Evolutionary conservation across 2,888 invertebrate genomes (phyloP).

Genomic region (Hypsopygia costalis): DNA sequence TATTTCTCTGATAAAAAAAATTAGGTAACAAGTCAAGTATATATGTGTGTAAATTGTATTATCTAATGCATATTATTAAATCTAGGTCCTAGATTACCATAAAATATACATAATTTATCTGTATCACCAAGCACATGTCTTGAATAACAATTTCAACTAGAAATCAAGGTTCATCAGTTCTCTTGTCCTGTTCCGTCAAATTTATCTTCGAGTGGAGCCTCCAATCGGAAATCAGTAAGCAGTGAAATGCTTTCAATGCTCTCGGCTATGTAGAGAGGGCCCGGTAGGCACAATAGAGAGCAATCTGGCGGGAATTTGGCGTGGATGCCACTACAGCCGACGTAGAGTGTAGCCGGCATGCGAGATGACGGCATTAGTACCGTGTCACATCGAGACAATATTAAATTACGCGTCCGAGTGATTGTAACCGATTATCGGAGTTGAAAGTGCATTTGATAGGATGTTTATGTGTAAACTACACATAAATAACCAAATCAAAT

Average conservation of each 20-base stretch:
- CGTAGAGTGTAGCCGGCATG: slow-evolving; percentile 9
- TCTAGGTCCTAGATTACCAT: too few relatives aligned
- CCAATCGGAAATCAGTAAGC: slow-evolving; percentile 61
- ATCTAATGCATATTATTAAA: too few relatives aligned
- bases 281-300: slow-evolving; percentile 63
- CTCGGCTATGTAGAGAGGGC: slow-evolving; percentile 46
- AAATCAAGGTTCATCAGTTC: slow-evolving; percentile 3
- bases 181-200: slow-evolving; percentile 10
- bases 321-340: slow-evolving; percentile 41
- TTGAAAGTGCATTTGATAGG: too few relatives aligned
- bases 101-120: too few relatives aligned
- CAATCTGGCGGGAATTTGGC: slow-evolving; percentile 67
- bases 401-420: slow-evolving; percentile 7
- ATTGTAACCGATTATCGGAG: too few relatives aligned
- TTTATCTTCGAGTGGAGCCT: slow-evolving; percentile 19
- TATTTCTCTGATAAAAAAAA: too few relatives aligned
- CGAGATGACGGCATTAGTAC: slow-evolving; percentile 9
- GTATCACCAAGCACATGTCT: too few relatives aligned
- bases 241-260: slow-evolving; percentile 65
- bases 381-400: slow-evolving; percentile 10
- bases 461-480: too few relatives aligned
- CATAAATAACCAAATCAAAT: too few relatives aligned
- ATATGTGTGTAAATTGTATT: too few relatives aligned
- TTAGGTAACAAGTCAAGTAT: too few relatives aligned
- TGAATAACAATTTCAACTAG: too few relatives aligned